Percentiles rank a stretch among this genome's conserved stretches.
These are phyloP conservation scores for Drosophila malerkotliana DNA, from an alignment of 1,140 invertebrate species.

Conservation along the genomic window DNA sequence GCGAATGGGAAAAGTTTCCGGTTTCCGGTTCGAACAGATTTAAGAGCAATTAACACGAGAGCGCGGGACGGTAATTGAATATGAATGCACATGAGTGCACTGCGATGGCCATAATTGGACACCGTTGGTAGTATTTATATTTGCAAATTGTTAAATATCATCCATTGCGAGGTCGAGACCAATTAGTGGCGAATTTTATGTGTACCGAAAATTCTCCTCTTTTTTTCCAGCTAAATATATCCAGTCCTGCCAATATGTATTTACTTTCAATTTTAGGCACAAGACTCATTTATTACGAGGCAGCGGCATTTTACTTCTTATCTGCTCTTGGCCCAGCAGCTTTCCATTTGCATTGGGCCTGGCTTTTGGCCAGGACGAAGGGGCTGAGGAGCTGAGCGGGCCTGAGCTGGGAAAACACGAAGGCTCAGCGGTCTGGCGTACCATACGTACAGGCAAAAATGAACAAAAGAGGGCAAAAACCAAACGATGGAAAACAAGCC, in stretches of 20 bases:
- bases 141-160: slow-evolving; percentile 42
- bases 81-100: slow-evolving; percentile 55
- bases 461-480: slow-evolving; percentile 47
- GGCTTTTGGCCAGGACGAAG: not conserved
- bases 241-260: slow-evolving; percentile 64
- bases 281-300: slow-evolving; percentile 70
- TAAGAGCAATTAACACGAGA: slow-evolving; percentile 70
- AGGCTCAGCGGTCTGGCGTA: slow-evolving; percentile 22
- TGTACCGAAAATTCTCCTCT: slow-evolving; percentile 2
- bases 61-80: slow-evolving; percentile 64
- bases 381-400: too few relatives aligned
- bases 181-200: slow-evolving; percentile 43
- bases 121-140: slow-evolving; percentile 44
- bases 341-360: slow-evolving; percentile 51
- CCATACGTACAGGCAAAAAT: slow-evolving; percentile 35
- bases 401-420: not conserved
- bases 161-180: slow-evolving; percentile 6
- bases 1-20: slow-evolving; percentile 26
- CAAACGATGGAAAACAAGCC: slow-evolving; percentile 53
- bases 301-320: slow-evolving; percentile 36
- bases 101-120: slow-evolving; percentile 42
- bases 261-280: slow-evolving; percentile 77
- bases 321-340: slow-evolving; percentile 42
- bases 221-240: slow-evolving; percentile 26
- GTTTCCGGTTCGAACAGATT: slow-evolving; percentile 43